Evolutionary conservation across 1,140 invertebrate species (phyloP).

Genomic region (Caenorhabditis briggsae): DNA sequence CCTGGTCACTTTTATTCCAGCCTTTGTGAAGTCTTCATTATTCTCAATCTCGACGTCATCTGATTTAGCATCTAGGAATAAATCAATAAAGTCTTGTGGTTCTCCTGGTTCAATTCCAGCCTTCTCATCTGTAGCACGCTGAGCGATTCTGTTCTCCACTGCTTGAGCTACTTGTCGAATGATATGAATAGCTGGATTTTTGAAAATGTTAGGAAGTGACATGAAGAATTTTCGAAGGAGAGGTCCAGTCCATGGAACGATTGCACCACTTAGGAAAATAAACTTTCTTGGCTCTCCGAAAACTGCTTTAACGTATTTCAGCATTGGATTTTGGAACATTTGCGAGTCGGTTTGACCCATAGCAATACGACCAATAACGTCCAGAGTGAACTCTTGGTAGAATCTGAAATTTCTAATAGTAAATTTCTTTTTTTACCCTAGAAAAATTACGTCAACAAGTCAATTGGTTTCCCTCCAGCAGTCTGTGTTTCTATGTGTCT

Average conservation of each 20-base stretch:
- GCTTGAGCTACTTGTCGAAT: neutral
- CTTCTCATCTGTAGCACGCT: constrained; percentile 27
- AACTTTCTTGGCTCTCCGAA: too few species aligned
- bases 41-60: constrained; percentile 31
- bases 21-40: neutral
- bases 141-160: neutral
- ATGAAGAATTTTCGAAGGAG: too few species aligned
- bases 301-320: neutral
- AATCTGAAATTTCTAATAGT: neutral
- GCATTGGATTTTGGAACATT: constrained; percentile 54
- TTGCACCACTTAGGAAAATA: too few species aligned
- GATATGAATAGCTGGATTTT: too few species aligned
- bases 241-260: too few species aligned
- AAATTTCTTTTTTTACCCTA: neutral
- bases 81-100: constrained; percentile 58
- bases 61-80: constrained; percentile 54
- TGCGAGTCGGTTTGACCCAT: constrained; percentile 59
- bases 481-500: constrained; percentile 30
- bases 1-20: constrained; percentile 21
- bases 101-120: constrained; percentile 47
- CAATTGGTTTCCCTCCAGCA: constrained; percentile 22
- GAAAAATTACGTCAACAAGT: constrained; percentile 15
- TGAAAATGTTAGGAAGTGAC: too few species aligned
- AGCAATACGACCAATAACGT: constrained; percentile 60
- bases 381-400: constrained; percentile 64